Base-by-base conservation (phyloP, 1,140 invertebrate genomes). In the Caenorhabditis latens region DNA sequence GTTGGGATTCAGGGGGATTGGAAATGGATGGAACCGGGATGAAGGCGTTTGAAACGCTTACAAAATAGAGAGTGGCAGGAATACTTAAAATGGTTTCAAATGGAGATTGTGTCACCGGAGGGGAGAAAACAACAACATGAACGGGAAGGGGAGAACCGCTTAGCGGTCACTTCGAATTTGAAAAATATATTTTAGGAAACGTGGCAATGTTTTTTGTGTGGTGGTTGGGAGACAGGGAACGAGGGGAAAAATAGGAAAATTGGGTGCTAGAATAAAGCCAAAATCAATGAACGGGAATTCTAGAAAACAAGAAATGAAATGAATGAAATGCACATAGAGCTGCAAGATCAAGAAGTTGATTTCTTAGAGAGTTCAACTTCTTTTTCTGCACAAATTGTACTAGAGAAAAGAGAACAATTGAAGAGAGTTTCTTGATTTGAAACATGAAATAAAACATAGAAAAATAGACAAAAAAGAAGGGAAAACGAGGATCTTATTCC, bases 241-340 rank as follows among this genome's bases (percentile, higher is more conserved):
- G 24, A 6, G 5, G n/a, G 71, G n/a, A 42, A 50, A 79, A 79
- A 24, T 21, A 13, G 61, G 24, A 40, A 63, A 63, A 63, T 21
- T 63, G 21, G 71, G 71, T 79, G 46, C 71, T 79, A 79, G 71
- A 79, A 79, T 79, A 79, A 79, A 79, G 71, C 71, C 71, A 79
- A 71, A 75, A 75, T 46, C 16, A 4, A 79, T 32, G 14, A 63
- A 63, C 11, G 6, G 3, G 65, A 32, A 79, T 50, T 50, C 19
- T 79, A 50, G 43, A 79, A 79, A 79, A 79, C 43, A 48, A 79
- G 21, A 13, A 79, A 9, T 6, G 9, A 79, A 32, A 32, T 32
- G 32, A 32, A 32, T 32, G 32, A 32, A 79, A 50, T 79, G 71
- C 71, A 79, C 71, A 71, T 71, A 46, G 65, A 71, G 19, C 24